Percentiles rank a stretch among this genome's conserved stretches.
These are phyloP conservation scores for Chaenodraco wilsoni DNA, from an alignment of 2,797 vertebrate species.

Conservation along the genomic window DNA sequence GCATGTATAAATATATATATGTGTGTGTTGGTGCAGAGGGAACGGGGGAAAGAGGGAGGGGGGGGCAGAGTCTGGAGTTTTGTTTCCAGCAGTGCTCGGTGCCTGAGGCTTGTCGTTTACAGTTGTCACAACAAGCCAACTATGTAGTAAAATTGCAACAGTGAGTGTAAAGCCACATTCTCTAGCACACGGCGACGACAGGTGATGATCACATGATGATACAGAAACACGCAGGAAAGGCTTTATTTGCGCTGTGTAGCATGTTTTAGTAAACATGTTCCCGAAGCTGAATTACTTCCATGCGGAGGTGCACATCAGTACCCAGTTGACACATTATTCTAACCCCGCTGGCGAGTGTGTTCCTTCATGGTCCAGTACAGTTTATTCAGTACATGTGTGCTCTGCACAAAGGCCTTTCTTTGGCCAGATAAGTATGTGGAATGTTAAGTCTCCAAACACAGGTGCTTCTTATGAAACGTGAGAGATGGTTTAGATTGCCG, in stretches of 20 bases:
- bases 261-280: constrained; percentile 22
- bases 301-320: constrained; percentile 24
- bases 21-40: constrained; percentile 41
- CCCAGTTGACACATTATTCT: constrained; percentile 46
- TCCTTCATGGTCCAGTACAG: constrained; percentile 68
- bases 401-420: constrained; percentile 76
- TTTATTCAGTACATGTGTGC: constrained; percentile 80
- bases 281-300: constrained; percentile 14
- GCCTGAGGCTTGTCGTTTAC: constrained; percentile 61
- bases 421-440: constrained; percentile 81
- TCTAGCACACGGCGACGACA: constrained; percentile 18
- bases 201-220: constrained; percentile 51
- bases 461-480: constrained; percentile 84
- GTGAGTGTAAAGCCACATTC: constrained; percentile 29
- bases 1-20: background rate
- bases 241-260: constrained; percentile 4
- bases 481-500: constrained; percentile 80
- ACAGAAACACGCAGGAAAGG: constrained; percentile 27
- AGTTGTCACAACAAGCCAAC: constrained; percentile 71
- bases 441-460: constrained; percentile 86
- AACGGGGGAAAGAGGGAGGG: constrained; percentile 12
- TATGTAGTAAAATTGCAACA: constrained; percentile 46
- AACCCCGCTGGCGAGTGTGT: constrained; percentile 53
- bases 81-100: constrained; percentile 44
- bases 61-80: constrained; percentile 49